These are phyloP conservation scores for Macroglossus sobrinus DNA, from an alignment of 2,113 vertebrate species.

Conservation along the genomic window DNA sequence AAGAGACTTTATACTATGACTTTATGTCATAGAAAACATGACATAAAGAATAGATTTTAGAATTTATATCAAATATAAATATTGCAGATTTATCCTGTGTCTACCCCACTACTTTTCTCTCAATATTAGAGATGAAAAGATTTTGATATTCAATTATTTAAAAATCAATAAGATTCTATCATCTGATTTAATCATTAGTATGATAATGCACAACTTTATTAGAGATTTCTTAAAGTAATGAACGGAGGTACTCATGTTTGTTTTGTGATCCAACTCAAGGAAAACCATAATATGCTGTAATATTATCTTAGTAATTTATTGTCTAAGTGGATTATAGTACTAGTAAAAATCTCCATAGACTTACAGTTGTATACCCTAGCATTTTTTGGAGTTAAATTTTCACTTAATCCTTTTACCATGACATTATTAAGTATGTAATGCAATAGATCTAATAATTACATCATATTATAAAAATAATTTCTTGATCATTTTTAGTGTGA, in stretches of 20 bases:
- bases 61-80: neutral
- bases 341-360: constrained; percentile 10
- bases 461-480: constrained; percentile 39
- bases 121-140: neutral
- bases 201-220: neutral
- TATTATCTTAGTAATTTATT: neutral
- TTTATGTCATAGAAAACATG: neutral
- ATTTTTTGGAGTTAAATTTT: constrained; percentile 32
- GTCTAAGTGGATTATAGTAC: constrained; percentile 16
- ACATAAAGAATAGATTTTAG: neutral
- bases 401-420: constrained; percentile 49
- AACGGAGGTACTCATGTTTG: neutral
- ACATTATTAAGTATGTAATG: constrained; percentile 41
- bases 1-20: neutral
- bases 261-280: neutral
- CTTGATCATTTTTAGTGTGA: constrained; percentile 6
- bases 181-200: neutral
- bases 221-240: neutral
- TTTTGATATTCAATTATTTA: constrained; percentile 8
- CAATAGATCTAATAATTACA: constrained; percentile 38
- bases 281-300: neutral
- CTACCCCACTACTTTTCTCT: neutral
- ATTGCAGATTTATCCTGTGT: neutral
- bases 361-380: neutral
- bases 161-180: neutral